A percentile compares a stretch with the other conserved stretches of the same genome.
These are phyloP conservation scores for Isaurus tuberculatus DNA, from an alignment of 92 coral and sea anemone genomes.

Conservation along the genomic window DNA sequence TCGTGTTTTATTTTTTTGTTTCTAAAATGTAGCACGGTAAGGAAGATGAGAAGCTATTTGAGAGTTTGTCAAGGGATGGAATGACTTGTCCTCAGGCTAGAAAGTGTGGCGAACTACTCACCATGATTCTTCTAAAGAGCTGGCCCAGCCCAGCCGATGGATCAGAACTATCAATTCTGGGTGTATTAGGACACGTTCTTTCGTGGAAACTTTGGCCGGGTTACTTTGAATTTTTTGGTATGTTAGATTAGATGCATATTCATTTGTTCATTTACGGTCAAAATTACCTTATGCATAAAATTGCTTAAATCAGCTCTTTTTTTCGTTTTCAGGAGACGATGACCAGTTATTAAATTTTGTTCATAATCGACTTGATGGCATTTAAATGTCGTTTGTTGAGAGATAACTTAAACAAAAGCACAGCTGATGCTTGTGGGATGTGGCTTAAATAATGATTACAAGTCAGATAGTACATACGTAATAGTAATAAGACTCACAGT, in stretches of 20 bases:
- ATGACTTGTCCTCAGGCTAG: slow-evolving; percentile 8
- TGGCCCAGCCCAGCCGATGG: slow-evolving; percentile 66
- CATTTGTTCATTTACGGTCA: neutral
- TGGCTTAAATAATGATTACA: no score
- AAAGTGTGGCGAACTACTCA: slow-evolving; percentile 40
- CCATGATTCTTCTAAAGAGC: slow-evolving; percentile 43
- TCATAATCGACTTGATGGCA: no score
- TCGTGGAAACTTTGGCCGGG: slow-evolving; percentile 82
- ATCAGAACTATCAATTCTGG: slow-evolving; percentile 22
- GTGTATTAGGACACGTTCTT: slow-evolving; percentile 71
- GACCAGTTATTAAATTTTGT: no score
- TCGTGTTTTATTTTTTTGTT: neutral
- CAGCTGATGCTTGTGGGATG: no score
- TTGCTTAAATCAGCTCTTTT: neutral
- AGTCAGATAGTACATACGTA: no score
- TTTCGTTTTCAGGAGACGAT: no score
- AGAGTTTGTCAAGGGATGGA: slow-evolving; percentile 16
- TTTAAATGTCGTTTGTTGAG: no score
- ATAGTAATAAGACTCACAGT: no score
- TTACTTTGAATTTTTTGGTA: slow-evolving; percentile 72
- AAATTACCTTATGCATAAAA: neutral
- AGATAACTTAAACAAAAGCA: no score
- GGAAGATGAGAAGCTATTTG: neutral
- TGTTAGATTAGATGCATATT: neutral
- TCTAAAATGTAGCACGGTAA: neutral